Base-by-base conservation (phyloP, 2,797 vertebrate genomes). In the Gila robusta region DNA sequence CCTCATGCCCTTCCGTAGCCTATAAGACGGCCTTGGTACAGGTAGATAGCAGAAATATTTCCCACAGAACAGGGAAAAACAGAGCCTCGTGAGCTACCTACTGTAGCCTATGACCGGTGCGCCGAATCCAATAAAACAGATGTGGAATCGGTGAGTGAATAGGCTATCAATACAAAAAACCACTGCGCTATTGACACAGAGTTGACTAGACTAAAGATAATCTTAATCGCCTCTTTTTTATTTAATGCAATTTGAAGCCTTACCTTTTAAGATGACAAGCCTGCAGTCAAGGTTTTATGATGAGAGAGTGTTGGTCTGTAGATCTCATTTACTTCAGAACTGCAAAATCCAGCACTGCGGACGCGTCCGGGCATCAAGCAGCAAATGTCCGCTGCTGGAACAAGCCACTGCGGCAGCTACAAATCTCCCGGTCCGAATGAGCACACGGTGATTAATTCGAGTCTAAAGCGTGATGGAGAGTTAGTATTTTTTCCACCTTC, bases 351-450 rank as follows among this genome's bases (percentile, higher is more conserved):
- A 84, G 87, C 87, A 84, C 78, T 84, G 89, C 87, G 81, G 70
- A 73, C 84, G 47, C 56, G 82, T 83, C 84, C 77, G 16, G 84
- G 79, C 21, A 26, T 62, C 49, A 69, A 85, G 79, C 89, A 73
- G 32, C 80, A 86, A 86, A 88, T 64, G 76, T 47, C 87, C 59
- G 84, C 79, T 66, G 64, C 64, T 70, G 81, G 87, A 85, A 41
- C 76, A 59, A 77, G 59, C 44, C 81, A 89, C 89, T 90, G 89
- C 89, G 88, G 86, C 84, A 89, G 81, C 81, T 76, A 86, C 89
- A 89, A 89, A 90, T 90, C 89, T 89, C 84, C 77, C 23, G 47
- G 78, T 72, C 78, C 81, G 59, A 64, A 39, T 83, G 62, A 67
- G 54, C 85, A 26, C 79, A 54, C 85, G 62, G 28, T 74, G 85